A percentile compares a stretch with the other conserved stretches of the same genome.
These are phyloP conservation scores for Hoplostethus atlanticus DNA, from an alignment of 2,797 vertebrate species.

Conservation along the genomic window DNA sequence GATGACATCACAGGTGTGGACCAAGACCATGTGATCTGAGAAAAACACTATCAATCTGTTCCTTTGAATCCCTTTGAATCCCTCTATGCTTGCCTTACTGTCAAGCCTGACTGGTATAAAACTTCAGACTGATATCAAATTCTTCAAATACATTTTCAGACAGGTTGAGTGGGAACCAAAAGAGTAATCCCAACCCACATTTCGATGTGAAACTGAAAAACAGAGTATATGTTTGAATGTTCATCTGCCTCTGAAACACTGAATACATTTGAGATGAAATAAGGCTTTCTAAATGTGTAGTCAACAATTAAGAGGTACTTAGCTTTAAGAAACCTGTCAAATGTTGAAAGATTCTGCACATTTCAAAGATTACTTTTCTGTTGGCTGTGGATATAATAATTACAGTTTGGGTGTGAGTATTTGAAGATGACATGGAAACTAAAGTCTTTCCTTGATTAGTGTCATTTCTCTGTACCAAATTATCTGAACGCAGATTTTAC, in stretches of 20 bases:
- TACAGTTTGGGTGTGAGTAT: not conserved
- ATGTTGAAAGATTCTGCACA: conserved; percentile 24
- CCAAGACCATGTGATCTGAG: conserved; percentile 13
- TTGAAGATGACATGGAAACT: conserved; percentile 9
- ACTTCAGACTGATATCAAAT: not conserved
- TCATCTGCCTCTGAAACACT: not conserved
- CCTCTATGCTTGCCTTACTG: conserved; percentile 4
- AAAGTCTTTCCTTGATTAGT: conserved; percentile 22
- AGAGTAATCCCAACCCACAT: not conserved
- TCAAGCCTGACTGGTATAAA: not conserved
- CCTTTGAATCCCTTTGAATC: conserved; percentile 2
- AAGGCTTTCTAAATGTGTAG: not conserved
- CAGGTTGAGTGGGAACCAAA: conserved; percentile 1
- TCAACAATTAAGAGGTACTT: not conserved
- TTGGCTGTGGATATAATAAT: conserved; percentile 15
- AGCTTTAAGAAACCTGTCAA: conserved; percentile 11
- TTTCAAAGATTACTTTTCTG: conserved; percentile 14
- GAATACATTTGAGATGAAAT: not conserved
- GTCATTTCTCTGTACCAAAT: conserved; percentile 24
- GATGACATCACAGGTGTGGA: conserved; percentile 17
- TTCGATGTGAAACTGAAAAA: not conserved
- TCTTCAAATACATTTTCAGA: conserved; percentile 4
- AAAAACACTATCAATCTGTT: not conserved
- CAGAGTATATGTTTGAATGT: not conserved
- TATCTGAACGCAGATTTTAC: conserved; percentile 13